Percentiles rank a stretch among this genome's conserved stretches.
These are phyloP conservation scores for Larimichthys polyactis DNA, from an alignment of 2,113 vertebrate genomes.

Conservation along the genomic window DNA sequence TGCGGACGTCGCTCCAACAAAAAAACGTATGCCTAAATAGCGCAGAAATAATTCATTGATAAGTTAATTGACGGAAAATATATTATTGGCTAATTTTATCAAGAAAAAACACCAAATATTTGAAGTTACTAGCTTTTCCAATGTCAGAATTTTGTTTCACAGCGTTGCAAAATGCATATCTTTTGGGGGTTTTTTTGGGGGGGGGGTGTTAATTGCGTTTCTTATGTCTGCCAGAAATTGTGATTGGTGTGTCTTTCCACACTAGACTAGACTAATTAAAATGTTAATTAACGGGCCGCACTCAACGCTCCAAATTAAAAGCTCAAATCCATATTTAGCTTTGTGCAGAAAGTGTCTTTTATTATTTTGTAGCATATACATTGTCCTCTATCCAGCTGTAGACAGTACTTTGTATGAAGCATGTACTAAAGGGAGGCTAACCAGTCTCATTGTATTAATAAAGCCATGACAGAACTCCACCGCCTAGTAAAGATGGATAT, in stretches of 20 bases:
- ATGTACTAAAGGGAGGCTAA: no score
- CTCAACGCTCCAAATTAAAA: background rate
- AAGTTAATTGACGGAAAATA: background rate
- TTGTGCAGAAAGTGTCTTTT: background rate
- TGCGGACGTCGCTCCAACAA: background rate
- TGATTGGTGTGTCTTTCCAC: background rate
- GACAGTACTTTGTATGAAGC: no score
- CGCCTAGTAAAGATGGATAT: no score
- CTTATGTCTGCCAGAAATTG: background rate
- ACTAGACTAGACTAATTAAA: background rate
- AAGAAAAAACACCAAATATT: background rate
- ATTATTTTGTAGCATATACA: no score
- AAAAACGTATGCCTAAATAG: background rate
- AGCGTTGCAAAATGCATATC: background rate
- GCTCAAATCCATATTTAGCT: background rate
- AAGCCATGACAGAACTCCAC: no score
- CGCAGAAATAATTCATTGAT: background rate
- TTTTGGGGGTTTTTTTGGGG: background rate
- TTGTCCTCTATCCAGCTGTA: no score
- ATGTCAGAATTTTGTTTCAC: background rate
- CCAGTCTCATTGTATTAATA: no score
- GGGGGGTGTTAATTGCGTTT: background rate
- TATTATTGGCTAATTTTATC: background rate
- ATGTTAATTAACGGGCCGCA: background rate
- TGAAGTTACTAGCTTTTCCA: no score